Percentiles rank a stretch among this genome's conserved stretches.
Evolutionary conservation across 1,140 invertebrate species (phyloP).

Genomic region (Oncopodura yosiiana): DNA sequence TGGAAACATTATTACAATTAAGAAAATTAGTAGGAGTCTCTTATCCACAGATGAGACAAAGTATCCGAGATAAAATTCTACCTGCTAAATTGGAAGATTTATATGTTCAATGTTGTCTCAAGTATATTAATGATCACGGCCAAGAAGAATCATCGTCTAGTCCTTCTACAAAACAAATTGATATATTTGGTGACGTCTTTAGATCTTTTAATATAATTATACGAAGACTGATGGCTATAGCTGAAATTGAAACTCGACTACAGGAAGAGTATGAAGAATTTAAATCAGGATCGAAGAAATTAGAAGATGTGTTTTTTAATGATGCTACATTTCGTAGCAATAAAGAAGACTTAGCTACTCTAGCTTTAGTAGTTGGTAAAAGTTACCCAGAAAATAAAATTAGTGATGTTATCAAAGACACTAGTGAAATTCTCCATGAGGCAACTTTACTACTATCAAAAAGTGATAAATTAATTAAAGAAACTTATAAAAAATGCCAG

Average conservation of each 20-base stretch:
- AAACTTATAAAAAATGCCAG: no score
- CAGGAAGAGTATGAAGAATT: slow-evolving; percentile 6
- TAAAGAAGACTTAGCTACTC: no score
- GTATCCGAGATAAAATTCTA: slow-evolving; percentile 5
- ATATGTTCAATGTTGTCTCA: neutral
- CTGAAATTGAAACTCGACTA: slow-evolving; percentile 1
- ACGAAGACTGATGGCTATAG: neutral
- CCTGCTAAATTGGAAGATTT: neutral
- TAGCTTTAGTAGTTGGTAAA: no score
- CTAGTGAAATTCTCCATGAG: no score
- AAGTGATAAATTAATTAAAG: no score
- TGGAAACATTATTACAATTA: no score
- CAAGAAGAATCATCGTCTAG: neutral
- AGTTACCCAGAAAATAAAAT: no score
- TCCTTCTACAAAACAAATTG: neutral
- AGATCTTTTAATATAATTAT: slow-evolving; percentile 1
- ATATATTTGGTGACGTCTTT: slow-evolving; percentile 1
- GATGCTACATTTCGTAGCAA: no score
- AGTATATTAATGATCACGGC: neutral
- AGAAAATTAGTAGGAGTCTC: no score
- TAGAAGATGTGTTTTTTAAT: no score
- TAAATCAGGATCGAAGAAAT: neutral
- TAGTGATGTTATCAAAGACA: no score
- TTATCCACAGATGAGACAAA: neutral
- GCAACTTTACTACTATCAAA: no score